phyloP scores from a whole-genome alignment of 2,797 vertebrate species.

The Pampus argenteus region DNA sequence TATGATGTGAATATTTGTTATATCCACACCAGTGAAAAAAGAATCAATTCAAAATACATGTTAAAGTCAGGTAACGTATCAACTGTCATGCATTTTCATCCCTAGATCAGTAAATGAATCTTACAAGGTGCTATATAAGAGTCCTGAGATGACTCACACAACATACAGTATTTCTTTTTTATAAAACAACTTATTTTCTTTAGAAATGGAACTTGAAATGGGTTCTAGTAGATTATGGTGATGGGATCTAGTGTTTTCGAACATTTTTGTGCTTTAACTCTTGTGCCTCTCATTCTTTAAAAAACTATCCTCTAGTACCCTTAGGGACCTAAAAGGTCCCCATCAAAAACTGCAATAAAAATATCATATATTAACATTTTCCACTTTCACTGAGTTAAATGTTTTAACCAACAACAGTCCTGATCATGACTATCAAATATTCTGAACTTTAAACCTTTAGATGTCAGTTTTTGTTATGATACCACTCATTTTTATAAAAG shows the following conservation, averaged over 20 bases:
- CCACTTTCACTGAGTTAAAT: too few species aligned
- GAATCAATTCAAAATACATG: slow-evolving; percentile 31
- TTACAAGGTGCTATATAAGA: neutral
- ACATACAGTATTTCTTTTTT: neutral
- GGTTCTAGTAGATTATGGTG: neutral
- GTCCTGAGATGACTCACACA: neutral
- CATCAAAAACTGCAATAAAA: too few species aligned
- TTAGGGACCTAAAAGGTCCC: too few species aligned
- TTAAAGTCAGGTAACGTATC: too few species aligned
- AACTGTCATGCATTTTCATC: slow-evolving; percentile 13
- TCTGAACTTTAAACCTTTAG: too few species aligned
- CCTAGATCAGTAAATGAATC: slow-evolving; percentile 9
- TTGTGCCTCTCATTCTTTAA: too few species aligned
- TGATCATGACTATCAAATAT: too few species aligned
- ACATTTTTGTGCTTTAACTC: neutral
- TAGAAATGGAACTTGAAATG: neutral
- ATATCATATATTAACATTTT: too few species aligned
- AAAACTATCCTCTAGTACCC: too few species aligned
- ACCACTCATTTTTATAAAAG: too few species aligned
- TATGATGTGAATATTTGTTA: neutral
- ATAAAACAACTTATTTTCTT: neutral
- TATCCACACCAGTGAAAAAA: slow-evolving; percentile 14
- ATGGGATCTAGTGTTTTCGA: neutral
- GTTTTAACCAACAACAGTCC: too few species aligned
- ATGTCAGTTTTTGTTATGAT: too few species aligned